Evolutionary conservation across 2,888 invertebrate species (phyloP).

Genomic region (Nymphalis c-album): DNA sequence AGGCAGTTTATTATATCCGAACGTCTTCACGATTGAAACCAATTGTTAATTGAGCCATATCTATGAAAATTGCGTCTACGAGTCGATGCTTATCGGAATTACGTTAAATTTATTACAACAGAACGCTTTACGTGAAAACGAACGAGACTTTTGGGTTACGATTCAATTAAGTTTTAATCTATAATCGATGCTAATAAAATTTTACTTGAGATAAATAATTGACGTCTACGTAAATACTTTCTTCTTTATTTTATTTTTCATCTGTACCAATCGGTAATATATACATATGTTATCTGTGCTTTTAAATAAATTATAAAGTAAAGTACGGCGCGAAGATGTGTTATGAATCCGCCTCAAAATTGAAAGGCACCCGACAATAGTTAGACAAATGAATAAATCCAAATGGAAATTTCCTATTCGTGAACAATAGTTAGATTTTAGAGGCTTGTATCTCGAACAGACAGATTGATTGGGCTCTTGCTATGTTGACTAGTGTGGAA

Average conservation of each 20-base stretch:
- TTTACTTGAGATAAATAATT: conserved; percentile 2
- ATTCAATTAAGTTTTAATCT: conserved; percentile 48
- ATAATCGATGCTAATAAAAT: conserved; percentile 34
- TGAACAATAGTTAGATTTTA: conserved; percentile 81
- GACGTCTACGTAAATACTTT: too few species aligned
- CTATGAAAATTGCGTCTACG: conserved; percentile 79
- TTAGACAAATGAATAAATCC: conserved; percentile 81
- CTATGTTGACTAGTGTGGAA: conserved; percentile 60
- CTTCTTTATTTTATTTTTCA: background rate
- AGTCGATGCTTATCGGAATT: conserved; percentile 78
- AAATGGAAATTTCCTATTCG: conserved; percentile 80
- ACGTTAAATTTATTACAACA: conserved; percentile 75
- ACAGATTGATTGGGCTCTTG: conserved; percentile 79
- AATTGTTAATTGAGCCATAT: conserved; percentile 82
- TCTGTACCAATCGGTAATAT: background rate
- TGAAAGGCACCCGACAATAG: conserved; percentile 70
- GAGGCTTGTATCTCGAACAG: conserved; percentile 78
- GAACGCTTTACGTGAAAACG: conserved; percentile 54
- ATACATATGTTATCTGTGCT: background rate
- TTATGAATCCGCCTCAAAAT: conserved; percentile 61
- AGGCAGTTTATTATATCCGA: conserved; percentile 77
- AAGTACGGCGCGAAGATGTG: conserved; percentile 40
- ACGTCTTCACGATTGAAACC: conserved; percentile 81
- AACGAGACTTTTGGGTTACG: conserved; percentile 56
- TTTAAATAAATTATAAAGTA: conserved; percentile 20